These are phyloP conservation scores for Tachysurus fulvidraco DNA, from an alignment of 2,113 vertebrate species.

Conservation along the genomic window DNA sequence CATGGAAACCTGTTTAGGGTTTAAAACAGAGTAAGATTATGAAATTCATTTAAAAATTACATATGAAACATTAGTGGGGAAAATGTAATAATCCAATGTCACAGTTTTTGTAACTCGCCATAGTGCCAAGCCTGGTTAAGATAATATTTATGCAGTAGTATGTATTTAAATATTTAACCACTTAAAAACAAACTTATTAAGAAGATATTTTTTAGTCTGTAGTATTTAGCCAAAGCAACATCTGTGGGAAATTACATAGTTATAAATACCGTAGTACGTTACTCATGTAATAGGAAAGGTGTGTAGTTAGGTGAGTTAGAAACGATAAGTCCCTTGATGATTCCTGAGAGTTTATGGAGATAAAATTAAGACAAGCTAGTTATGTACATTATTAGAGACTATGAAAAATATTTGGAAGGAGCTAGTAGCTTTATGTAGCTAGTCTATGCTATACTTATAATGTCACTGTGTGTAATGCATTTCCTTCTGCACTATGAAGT, in stretches of 20 bases:
- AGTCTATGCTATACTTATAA: not conserved
- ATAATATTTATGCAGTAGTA: not conserved
- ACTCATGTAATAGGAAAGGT: not conserved
- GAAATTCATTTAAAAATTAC: not conserved
- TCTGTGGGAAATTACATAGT: not conserved
- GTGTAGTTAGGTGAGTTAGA: not conserved
- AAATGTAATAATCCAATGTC: not conserved
- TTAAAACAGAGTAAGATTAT: not conserved
- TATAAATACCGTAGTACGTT: not conserved
- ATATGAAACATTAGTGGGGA: not conserved
- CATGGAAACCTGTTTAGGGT: not conserved
- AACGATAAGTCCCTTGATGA: not conserved
- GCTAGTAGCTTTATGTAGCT: not conserved
- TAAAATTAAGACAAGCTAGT: not conserved
- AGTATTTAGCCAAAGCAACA: not conserved
- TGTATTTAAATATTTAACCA: not conserved
- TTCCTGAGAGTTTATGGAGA: not conserved
- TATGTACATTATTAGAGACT: not conserved
- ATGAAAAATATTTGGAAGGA: not conserved
- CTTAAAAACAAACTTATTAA: not conserved
- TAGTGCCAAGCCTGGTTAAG: not conserved
- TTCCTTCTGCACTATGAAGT: too few species aligned
- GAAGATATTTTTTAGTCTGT: not conserved
- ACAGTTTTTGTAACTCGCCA: not conserved
- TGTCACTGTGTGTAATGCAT: not conserved